phyloP scores from a whole-genome alignment of 2,113 vertebrate genomes.

The Engystomops pustulosus region DNA sequence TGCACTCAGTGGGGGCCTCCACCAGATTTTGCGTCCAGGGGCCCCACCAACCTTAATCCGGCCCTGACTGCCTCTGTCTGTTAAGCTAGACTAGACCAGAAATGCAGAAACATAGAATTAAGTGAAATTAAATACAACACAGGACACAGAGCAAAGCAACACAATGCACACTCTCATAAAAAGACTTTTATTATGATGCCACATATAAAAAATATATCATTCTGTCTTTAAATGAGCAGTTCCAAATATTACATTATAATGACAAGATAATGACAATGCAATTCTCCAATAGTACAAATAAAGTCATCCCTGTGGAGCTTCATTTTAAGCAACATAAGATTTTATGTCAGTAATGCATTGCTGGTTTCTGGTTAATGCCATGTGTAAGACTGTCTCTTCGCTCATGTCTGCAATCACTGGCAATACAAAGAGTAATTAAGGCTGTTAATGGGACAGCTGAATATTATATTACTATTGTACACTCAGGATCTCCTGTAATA shows the following conservation, averaged over 20 bases:
- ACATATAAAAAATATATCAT: no score
- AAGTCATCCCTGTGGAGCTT: no score
- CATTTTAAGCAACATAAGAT: background rate
- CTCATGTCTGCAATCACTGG: background rate
- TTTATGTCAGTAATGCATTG: background rate
- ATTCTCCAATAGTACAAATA: background rate
- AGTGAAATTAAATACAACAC: no score
- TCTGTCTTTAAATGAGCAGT: background rate
- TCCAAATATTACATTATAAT: background rate
- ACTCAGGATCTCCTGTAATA: background rate
- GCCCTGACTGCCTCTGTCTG: no score
- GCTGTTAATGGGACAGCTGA: background rate
- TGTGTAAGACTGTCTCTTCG: background rate
- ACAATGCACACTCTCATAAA: no score
- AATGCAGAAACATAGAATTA: no score
- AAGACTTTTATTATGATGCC: no score
- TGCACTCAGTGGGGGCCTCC: no score
- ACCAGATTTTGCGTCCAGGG: no score
- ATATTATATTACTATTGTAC: background rate
- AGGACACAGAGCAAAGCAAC: no score
- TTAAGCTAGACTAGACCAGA: no score
- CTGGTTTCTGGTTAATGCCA: background rate
- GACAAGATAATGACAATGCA: background rate
- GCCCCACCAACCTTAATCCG: no score
- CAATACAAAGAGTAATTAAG: slow-evolving; percentile 14